These are phyloP conservation scores for Monomorium pharaonis DNA, from an alignment of 1,140 invertebrate genomes.

Conservation along the genomic window DNA sequence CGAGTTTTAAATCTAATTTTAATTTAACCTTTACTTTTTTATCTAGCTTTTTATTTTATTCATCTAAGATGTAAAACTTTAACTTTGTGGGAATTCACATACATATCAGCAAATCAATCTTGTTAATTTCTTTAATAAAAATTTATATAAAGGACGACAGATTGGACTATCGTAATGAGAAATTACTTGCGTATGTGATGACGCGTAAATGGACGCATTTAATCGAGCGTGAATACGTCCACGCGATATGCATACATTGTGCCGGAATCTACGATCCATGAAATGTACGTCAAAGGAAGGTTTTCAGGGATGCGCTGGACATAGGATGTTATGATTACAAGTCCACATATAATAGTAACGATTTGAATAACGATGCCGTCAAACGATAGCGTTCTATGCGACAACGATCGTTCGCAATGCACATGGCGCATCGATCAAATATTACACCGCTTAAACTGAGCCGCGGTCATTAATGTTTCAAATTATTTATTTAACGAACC, in stretches of 20 bases:
- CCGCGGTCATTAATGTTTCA: constrained; percentile 46
- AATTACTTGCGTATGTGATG: constrained; percentile 48
- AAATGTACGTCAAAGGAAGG: constrained; percentile 43
- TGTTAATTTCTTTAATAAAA: neutral
- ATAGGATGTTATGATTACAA: constrained; percentile 53
- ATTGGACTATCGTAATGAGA: constrained; percentile 20
- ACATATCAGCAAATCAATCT: neutral
- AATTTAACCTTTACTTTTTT: neutral
- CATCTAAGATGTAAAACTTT: neutral
- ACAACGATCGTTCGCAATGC: constrained; percentile 29
- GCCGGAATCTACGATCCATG: constrained; percentile 25
- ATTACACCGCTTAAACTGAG: constrained; percentile 44
- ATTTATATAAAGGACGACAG: constrained; percentile 3
- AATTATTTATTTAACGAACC: constrained; percentile 58
- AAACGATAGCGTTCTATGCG: constrained; percentile 29
- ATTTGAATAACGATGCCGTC: constrained; percentile 51
- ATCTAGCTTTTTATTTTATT: neutral
- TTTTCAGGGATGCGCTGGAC: constrained; percentile 37
- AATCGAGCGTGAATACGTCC: constrained; percentile 45
- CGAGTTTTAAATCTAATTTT: neutral
- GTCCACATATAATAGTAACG: constrained; percentile 46
- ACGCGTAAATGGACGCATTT: constrained; percentile 52
- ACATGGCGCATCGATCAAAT: constrained; percentile 40
- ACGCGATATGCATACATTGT: constrained; percentile 26
- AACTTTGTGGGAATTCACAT: neutral